Conservation (phyloP, 2,113 vertebrate genomes). For the Porphyrio hochstetteri region DNA sequence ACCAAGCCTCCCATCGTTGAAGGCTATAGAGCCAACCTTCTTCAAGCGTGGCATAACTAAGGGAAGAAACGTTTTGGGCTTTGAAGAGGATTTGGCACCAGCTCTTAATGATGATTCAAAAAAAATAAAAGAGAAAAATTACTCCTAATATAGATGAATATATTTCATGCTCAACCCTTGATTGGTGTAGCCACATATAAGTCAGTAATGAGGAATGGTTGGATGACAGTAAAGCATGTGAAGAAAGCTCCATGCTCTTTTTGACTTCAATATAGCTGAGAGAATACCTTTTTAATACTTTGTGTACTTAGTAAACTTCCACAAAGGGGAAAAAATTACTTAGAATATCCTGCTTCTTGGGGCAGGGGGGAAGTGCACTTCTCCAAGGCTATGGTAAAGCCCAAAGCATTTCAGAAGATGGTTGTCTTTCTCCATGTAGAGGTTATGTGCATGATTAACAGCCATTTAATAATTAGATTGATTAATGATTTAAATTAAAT, state of each 20-base stretch:
- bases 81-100: not conserved
- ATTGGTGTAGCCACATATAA: not conserved
- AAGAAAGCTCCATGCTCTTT: not conserved
- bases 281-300: not conserved
- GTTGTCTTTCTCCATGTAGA: not conserved
- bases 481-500: not conserved
- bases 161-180: not conserved
- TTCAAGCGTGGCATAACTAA: not conserved
- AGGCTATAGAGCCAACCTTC: not conserved
- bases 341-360: not conserved
- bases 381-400: not conserved
- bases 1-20: not conserved
- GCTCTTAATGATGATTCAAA: not conserved
- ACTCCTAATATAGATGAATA: not conserved
- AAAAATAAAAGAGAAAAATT: not conserved
- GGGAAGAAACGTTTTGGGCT: not conserved
- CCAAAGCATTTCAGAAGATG: not conserved
- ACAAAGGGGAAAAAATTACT: not conserved
- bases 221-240: not conserved
- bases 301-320: not conserved
- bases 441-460: not conserved
- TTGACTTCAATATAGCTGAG: not conserved
- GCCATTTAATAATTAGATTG: not conserved
- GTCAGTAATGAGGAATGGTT: not conserved
- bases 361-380: accelerated